Evolutionary conservation across 92 coral and sea anemone genomes (phyloP).

Genomic region (Ricordea florida): DNA sequence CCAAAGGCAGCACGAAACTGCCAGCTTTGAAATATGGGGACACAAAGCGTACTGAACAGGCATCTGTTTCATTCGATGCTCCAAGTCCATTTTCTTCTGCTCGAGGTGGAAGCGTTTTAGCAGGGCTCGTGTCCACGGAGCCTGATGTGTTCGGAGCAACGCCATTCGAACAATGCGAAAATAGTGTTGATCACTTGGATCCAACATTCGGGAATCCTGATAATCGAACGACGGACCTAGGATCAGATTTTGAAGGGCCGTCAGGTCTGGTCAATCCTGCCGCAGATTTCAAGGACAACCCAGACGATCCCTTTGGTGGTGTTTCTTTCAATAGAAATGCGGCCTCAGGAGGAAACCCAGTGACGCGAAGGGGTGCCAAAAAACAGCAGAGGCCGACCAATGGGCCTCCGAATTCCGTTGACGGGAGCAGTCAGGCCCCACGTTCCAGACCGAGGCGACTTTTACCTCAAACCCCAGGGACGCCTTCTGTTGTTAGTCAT

Average conservation of each 20-base stretch:
- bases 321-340: conserved; percentile 72
- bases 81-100: neutral
- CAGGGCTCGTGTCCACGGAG: too few relatives aligned
- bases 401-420: neutral
- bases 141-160: neutral
- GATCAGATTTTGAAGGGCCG: neutral
- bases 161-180: neutral
- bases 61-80: neutral
- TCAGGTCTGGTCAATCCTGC: conserved; percentile 72
- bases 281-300: conserved; percentile 46
- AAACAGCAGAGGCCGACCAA: conserved; percentile 10
- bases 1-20: neutral
- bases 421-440: neutral
- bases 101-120: neutral
- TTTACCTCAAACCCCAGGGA: conserved; percentile 62
- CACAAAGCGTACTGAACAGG: neutral
- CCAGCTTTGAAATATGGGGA: neutral
- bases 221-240: too few relatives aligned
- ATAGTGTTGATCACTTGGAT: neutral
- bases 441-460: conserved; percentile 61
- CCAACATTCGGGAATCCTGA: too few relatives aligned
- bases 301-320: conserved; percentile 81
- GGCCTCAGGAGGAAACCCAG: conserved; percentile 18
- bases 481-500: neutral
- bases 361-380: conserved; percentile 49